Conservation (phyloP, 2,888 invertebrate species). For the Heteropelma amictum region DNA sequence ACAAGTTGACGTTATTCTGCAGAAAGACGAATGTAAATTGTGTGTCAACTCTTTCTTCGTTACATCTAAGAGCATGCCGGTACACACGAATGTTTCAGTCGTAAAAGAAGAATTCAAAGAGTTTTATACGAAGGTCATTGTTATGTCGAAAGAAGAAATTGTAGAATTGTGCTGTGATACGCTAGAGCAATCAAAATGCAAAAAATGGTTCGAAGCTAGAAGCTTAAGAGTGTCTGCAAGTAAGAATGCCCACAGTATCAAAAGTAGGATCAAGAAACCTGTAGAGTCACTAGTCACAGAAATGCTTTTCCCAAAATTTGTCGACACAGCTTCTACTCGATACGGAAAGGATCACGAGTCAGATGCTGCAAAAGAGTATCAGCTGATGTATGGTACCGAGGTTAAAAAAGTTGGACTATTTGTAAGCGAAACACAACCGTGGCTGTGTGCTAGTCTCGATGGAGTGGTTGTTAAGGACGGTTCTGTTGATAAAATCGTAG, state of each 20-base stretch:
- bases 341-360: constrained; percentile 22
- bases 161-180: constrained; percentile 52
- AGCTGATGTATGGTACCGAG: neutral
- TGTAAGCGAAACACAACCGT: constrained; percentile 45
- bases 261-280: constrained; percentile 44
- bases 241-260: constrained; percentile 55
- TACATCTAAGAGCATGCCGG: constrained; percentile 26
- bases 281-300: constrained; percentile 41
- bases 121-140: constrained; percentile 42
- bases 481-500: constrained; percentile 28
- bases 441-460: constrained; percentile 55
- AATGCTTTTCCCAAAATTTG: constrained; percentile 42
- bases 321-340: constrained; percentile 38
- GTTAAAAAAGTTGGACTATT: constrained; percentile 26
- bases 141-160: constrained; percentile 36
- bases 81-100: constrained; percentile 29
- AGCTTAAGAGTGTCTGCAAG: constrained; percentile 56
- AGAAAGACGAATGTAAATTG: constrained; percentile 38
- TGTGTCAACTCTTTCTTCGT: constrained; percentile 39
- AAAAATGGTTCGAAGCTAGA: constrained; percentile 54
- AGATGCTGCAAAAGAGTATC: constrained; percentile 4
- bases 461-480: constrained; percentile 47
- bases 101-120: constrained; percentile 24
- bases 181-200: constrained; percentile 48
- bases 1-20: constrained; percentile 46